phyloP scores from a whole-genome alignment of 2,113 vertebrate genomes.

The Periophthalmodon schlosseri region DNA sequence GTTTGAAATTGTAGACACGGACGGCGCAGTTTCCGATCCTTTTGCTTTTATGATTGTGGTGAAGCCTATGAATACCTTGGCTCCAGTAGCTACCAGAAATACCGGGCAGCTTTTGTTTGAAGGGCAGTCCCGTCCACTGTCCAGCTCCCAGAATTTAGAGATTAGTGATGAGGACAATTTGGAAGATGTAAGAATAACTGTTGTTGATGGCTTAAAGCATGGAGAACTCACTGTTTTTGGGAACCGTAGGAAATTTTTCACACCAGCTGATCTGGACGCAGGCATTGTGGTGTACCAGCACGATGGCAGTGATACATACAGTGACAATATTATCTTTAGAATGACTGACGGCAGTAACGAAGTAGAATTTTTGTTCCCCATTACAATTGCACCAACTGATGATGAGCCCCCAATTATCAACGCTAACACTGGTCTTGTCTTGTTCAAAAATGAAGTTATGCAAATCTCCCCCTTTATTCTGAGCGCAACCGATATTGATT shows the following conservation, averaged over 20 bases:
- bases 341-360: constrained; percentile 80
- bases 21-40: constrained; percentile 77
- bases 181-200: constrained; percentile 77
- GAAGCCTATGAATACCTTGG: constrained; percentile 82
- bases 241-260: constrained; percentile 71
- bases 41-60: constrained; percentile 84
- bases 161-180: constrained; percentile 81
- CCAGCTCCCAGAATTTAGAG: constrained; percentile 75
- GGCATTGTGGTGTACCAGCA: constrained; percentile 82
- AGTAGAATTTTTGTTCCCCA: constrained; percentile 83
- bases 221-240: constrained; percentile 74
- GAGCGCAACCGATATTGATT: constrained; percentile 82
- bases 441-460: constrained; percentile 78
- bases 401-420: constrained; percentile 80
- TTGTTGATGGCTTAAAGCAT: constrained; percentile 74
- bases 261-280: constrained; percentile 73
- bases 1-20: constrained; percentile 79
- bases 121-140: constrained; percentile 79
- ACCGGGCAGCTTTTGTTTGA: constrained; percentile 82
- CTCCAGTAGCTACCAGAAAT: constrained; percentile 76
- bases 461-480: constrained; percentile 82
- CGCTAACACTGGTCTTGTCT: constrained; percentile 75
- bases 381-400: constrained; percentile 81
- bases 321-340: constrained; percentile 82
- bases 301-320: constrained; percentile 82